Percentiles rank a stretch among this genome's conserved stretches.
Conservation (phyloP, 2,113 vertebrate genomes). For the Bubo scandiacus region DNA sequence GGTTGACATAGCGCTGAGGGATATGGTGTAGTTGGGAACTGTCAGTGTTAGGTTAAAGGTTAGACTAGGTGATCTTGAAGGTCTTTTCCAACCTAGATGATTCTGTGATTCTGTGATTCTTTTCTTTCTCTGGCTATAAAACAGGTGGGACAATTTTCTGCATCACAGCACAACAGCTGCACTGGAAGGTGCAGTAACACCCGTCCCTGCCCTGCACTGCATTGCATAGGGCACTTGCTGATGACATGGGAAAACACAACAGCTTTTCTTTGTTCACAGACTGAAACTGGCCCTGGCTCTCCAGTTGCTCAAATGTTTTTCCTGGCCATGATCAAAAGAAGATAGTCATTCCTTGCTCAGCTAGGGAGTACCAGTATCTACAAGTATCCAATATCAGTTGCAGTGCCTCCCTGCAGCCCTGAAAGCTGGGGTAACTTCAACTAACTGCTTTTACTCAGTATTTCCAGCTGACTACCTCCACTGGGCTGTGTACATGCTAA, state of each 20-base stretch:
- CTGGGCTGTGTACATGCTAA: neutral
- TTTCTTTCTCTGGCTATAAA: neutral
- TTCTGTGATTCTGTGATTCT: neutral
- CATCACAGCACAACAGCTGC: neutral
- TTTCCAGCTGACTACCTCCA: neutral
- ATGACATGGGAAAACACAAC: rapidly evolving
- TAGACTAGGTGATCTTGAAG: no score
- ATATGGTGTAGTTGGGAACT: no score
- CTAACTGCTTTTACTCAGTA: neutral
- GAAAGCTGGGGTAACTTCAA: neutral
- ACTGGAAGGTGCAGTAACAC: neutral
- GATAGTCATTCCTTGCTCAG: neutral
- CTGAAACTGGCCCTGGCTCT: neutral
- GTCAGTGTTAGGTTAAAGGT: no score
- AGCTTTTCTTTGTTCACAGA: neutral
- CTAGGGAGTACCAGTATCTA: neutral
- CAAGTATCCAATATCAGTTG: neutral
- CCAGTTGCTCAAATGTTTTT: neutral
- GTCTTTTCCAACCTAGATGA: no score
- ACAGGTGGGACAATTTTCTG: neutral
- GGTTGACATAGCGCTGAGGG: no score
- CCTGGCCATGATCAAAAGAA: neutral
- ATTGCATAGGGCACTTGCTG: neutral
- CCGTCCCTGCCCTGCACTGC: neutral
- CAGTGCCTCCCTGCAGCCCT: neutral